phyloP scores from a whole-genome alignment of 2,797 vertebrate species.

The Malacoctenus gilli region DNA sequence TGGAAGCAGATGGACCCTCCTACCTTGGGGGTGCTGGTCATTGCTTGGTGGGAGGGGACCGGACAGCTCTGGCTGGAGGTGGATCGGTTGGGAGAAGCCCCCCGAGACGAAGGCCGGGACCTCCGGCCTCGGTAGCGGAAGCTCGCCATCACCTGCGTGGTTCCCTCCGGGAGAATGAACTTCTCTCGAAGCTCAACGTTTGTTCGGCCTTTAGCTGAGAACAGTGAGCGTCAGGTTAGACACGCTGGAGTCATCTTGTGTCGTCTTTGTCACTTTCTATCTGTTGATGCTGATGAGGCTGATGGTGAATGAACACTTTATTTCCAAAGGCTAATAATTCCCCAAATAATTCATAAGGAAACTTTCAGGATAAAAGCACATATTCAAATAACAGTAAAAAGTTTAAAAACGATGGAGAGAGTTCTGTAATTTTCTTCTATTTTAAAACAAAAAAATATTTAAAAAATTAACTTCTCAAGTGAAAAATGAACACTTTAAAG shows the following conservation, averaged over 20 bases:
- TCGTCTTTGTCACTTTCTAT: not conserved
- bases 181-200: conserved; percentile 97
- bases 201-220: conserved; percentile 94
- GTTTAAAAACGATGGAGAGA: too few relatives aligned
- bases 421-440: too few relatives aligned
- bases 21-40: conserved; percentile 89
- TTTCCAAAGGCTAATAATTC: conserved; percentile 37
- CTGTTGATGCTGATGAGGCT: conserved; percentile 6
- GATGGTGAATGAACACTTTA: conserved; percentile 39
- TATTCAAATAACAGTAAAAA: too few relatives aligned
- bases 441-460: too few relatives aligned
- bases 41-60: conserved; percentile 71
- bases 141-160: conserved; percentile 94
- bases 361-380: not conserved
- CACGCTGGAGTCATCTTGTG: conserved; percentile 24
- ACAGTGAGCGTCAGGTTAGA: too few relatives aligned
- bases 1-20: conserved; percentile 8
- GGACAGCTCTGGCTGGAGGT: conserved; percentile 90
- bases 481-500: too few relatives aligned
- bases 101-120: conserved; percentile 93
- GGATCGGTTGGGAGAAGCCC: conserved; percentile 94
- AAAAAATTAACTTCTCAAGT: too few relatives aligned
- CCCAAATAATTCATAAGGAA: not conserved
- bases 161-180: conserved; percentile 96
- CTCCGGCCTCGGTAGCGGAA: conserved; percentile 94